Conservation (phyloP, 2,113 vertebrate species). For the Corythornis cristatus region DNA sequence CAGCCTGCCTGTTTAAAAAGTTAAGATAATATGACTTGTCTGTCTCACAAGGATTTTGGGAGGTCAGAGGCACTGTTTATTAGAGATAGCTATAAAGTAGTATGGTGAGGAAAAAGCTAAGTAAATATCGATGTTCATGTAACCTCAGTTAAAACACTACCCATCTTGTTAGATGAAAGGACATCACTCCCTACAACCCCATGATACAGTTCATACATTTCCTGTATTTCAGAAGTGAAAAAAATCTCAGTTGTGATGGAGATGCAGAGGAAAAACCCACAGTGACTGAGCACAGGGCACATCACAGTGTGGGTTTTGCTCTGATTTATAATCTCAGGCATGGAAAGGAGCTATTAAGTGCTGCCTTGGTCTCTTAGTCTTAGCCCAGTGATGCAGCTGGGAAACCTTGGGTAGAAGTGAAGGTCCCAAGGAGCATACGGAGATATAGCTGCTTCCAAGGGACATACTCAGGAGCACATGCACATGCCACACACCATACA, state of each 20-base stretch:
- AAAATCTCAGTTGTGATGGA: fast-evolving
- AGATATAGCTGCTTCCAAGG: fast-evolving
- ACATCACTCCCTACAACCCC: neutral
- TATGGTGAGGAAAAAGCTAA: neutral
- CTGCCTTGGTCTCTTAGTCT: neutral
- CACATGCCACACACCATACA: neutral
- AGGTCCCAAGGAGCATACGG: fast-evolving
- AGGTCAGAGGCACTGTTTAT: slow-evolving; percentile 1
- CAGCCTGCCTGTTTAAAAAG: neutral
- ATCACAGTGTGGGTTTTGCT: neutral
- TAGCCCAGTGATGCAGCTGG: neutral
- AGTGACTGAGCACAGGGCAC: neutral
- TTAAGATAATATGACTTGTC: slow-evolving; percentile 39
- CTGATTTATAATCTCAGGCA: neutral
- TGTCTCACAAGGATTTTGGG: neutral
- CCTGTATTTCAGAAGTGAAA: neutral
- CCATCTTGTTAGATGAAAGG: slow-evolving; percentile 2
- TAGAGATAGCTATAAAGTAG: neutral
- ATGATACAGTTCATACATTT: neutral
- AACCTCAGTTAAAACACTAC: slow-evolving; percentile 1
- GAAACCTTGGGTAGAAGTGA: neutral
- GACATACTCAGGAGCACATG: neutral
- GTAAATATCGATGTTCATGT: neutral
- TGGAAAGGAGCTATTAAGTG: neutral
- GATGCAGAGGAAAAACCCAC: neutral